Conservation (phyloP, 2,113 vertebrate species). For the Microtus montanus region DNA sequence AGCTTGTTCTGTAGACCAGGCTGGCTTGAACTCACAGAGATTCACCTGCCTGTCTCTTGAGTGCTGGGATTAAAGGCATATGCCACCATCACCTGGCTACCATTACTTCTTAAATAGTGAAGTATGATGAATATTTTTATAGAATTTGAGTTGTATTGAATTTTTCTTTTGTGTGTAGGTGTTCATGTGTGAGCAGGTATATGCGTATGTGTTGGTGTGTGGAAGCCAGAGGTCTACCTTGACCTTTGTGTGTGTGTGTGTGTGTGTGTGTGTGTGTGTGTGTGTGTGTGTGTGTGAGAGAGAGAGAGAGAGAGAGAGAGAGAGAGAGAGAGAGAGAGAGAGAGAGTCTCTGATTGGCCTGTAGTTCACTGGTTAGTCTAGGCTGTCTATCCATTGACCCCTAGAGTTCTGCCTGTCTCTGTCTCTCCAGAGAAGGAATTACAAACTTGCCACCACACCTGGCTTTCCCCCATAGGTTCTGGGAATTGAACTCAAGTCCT, state of each 20-base stretch:
- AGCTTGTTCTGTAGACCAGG: neutral
- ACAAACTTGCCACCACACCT: neutral
- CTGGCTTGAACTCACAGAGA: neutral
- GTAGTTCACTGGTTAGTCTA: neutral
- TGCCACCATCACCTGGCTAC: neutral
- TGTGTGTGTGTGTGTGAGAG: too few relatives aligned
- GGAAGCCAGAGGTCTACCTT: neutral
- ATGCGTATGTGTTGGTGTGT: neutral
- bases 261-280: neutral
- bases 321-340: neutral
- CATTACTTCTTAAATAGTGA: neutral
- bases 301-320: neutral
- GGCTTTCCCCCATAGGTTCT: neutral
- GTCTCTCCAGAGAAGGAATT: neutral
- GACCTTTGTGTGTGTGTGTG: neutral
- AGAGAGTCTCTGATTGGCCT: neutral
- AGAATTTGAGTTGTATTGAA: neutral
- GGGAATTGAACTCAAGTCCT: neutral
- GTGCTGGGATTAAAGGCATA: neutral
- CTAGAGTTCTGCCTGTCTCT: neutral
- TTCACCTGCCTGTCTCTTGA: neutral
- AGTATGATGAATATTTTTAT: neutral
- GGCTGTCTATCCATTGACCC: neutral
- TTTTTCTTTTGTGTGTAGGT: neutral
- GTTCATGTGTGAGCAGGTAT: neutral